Evolutionary conservation across 2,113 vertebrate genomes (phyloP), one percentile per base, ranked within the genome.

Genomic region (Eleginops maclovinus): DNA sequence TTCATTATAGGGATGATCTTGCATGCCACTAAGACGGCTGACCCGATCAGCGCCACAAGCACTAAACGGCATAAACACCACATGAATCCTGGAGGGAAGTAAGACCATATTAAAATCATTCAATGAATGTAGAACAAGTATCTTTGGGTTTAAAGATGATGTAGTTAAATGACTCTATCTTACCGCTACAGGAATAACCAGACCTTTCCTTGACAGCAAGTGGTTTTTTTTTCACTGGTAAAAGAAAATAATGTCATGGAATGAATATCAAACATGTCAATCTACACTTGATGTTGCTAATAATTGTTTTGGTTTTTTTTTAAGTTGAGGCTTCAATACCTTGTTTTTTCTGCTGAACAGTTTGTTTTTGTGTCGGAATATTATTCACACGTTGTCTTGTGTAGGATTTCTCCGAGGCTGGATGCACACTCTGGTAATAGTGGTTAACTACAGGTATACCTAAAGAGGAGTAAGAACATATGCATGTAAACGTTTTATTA

Each of bases 261-360:
- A 17, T 28, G 24, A 66, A 19, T 50, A 2, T 28, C 17, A 70
- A 53, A 26, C 60, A 15, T 41, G 11, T 63, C 16, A 19, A 40
- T 9, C 15, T 19, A 4, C 0, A 67, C 50, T 21, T 67, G 9
- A 56, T 64, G 21, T 22, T 58, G 2, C 15, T 47, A 26, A 41
- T 36, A 24, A 60, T 3, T 47, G 9, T 16, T 19, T 65, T 43
- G 55, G n/a, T n/a, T 50, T 75, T 1, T 36, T 36, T 36, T 36
- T 36, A 36, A 55, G 22, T n/a, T 59, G 9, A 75, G 61, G 15
- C 11, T 61, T 10, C 5, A 56, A 41, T 91, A 94, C 93, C 93
- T 83, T 71, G 40, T 71, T 83, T 77, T 50, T 60, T 75, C 2
- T 4, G 14, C 15, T 16, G 40, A 49, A 51, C 4, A 4, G 14